Base-by-base conservation (phyloP, 2,113 vertebrate species). In the Sprattus sprattus region DNA sequence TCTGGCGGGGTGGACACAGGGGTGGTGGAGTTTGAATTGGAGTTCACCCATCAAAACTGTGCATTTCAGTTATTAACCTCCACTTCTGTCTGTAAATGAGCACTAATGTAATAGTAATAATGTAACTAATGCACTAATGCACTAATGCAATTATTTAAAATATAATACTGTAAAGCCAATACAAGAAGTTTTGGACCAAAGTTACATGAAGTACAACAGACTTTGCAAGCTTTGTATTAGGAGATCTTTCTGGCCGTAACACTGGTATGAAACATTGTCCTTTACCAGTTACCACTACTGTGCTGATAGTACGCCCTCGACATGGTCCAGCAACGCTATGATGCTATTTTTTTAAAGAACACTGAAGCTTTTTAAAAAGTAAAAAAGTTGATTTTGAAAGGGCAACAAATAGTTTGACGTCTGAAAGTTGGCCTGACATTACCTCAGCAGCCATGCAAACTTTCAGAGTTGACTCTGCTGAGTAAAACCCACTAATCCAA, bases 1-100 rank as follows among this genome's bases (percentile, higher is more conserved):
- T 89, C 95, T 96, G 93, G 78, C 10, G 64, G 64, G 64, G 10
- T 11, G 64, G 64, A 25, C 1, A 8, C 6, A 28, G 2, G 64
- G 50, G 50, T 52, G 9, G 13, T 3, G 0, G 9, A 13, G 50
- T 15, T 13, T 15, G 50, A 52, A 52, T 11, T 11, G 52, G 52
- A 54, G 52, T 54, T 54, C 52, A 54, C 52, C 3, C 11, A 4
- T 4, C 52, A 54, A 54, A 16, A 13, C 52, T 54, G 57, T 64
- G 57, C 22, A 4, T 22, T 64, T n/a, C 22, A 64, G n/a, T 64
- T 20, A 64, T n/a, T 22, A 64, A 22, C 22, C 1, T 64, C 7
- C 22, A n/a, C 7, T 64, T 64, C 20, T 64, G 22, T 4, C 57
- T 8, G 52, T 15, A 16, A 54, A 18, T 54, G 52, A 54, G 52